Evolutionary conservation across 1,140 invertebrate genomes (phyloP).

Genomic region (Anthonomus grandis): DNA sequence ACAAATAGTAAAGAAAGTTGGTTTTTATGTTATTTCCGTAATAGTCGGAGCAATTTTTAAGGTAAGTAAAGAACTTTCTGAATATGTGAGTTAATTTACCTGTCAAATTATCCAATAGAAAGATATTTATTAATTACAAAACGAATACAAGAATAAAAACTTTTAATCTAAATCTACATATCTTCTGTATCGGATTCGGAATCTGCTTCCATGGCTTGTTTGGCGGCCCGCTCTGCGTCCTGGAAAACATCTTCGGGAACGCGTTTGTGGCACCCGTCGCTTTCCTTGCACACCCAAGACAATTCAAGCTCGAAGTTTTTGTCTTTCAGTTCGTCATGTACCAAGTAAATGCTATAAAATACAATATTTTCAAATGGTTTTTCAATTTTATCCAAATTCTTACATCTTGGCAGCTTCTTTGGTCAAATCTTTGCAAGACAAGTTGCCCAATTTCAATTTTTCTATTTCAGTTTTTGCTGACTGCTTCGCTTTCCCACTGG

Average conservation of each 20-base stretch:
- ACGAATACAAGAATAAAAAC: background rate
- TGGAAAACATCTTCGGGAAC: slow-evolving; percentile 63
- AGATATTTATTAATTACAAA: background rate
- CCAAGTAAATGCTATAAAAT: slow-evolving; percentile 82
- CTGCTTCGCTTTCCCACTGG: slow-evolving; percentile 97
- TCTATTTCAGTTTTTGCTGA: slow-evolving; percentile 99
- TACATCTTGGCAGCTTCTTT: slow-evolving; percentile 96
- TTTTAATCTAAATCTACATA: slow-evolving; percentile 52
- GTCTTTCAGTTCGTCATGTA: slow-evolving; percentile 98
- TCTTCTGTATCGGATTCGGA: slow-evolving; percentile 82
- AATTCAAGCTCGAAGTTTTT: slow-evolving; percentile 97
- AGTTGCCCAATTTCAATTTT: slow-evolving; percentile 86
- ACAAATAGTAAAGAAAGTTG: too few relatives aligned
- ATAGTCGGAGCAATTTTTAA: too few relatives aligned
- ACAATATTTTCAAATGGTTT: too few relatives aligned
- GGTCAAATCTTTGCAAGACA: slow-evolving; percentile 81
- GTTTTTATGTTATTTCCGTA: too few relatives aligned
- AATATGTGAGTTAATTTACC: too few relatives aligned
- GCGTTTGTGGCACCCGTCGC: slow-evolving; percentile 69
- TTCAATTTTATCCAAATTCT: slow-evolving; percentile 36
- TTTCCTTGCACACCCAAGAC: slow-evolving; percentile 90
- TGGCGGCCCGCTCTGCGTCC: slow-evolving; percentile 78
- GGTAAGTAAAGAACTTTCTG: too few relatives aligned
- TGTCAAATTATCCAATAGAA: too few relatives aligned
- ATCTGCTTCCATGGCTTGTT: slow-evolving; percentile 78